Conservation (phyloP, 2,888 invertebrate genomes). For the Stegana nigrithorax region DNA sequence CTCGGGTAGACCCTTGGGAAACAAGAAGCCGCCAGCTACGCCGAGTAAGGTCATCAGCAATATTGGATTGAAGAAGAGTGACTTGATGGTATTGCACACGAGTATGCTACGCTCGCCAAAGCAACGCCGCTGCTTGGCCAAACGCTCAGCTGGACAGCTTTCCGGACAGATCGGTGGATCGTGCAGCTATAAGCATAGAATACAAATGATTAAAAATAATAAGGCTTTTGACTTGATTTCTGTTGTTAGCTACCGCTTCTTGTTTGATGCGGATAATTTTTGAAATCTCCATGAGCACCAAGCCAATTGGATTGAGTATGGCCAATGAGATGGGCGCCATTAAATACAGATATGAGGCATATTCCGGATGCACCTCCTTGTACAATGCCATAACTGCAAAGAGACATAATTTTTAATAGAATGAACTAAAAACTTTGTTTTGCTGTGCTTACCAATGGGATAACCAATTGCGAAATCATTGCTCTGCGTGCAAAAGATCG, state of each 20-base stretch:
- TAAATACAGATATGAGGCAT: constrained; percentile 88
- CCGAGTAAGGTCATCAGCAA: constrained; percentile 94
- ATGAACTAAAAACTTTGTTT: not conserved
- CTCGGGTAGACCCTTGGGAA: constrained; percentile 81
- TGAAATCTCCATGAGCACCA: constrained; percentile 86
- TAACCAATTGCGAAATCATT: constrained; percentile 98
- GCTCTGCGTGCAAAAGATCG: constrained; percentile 95
- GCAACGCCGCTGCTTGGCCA: constrained; percentile 50
- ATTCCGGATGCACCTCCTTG: constrained; percentile 86
- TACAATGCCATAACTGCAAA: constrained; percentile 86
- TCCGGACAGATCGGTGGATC: constrained; percentile 61
- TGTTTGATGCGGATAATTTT: constrained; percentile 66
- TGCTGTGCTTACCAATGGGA: constrained; percentile 77
- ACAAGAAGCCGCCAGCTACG: constrained; percentile 84
- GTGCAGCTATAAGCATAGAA: constrained; percentile 33
- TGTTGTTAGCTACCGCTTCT: constrained; percentile 43
- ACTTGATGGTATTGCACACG: constrained; percentile 72
- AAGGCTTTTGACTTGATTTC: not conserved
- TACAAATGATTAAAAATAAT: not conserved
- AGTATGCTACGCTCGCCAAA: constrained; percentile 57
- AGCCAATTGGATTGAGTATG: constrained; percentile 91
- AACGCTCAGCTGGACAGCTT: constrained; percentile 56
- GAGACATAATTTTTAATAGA: constrained; percentile 6
- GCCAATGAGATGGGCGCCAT: constrained; percentile 95
- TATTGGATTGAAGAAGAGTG: constrained; percentile 88